Evolutionary conservation across 1,140 invertebrate genomes (phyloP), one percentile per base, ranked within the genome.

Genomic region (Paralvinella palmiformis): DNA sequence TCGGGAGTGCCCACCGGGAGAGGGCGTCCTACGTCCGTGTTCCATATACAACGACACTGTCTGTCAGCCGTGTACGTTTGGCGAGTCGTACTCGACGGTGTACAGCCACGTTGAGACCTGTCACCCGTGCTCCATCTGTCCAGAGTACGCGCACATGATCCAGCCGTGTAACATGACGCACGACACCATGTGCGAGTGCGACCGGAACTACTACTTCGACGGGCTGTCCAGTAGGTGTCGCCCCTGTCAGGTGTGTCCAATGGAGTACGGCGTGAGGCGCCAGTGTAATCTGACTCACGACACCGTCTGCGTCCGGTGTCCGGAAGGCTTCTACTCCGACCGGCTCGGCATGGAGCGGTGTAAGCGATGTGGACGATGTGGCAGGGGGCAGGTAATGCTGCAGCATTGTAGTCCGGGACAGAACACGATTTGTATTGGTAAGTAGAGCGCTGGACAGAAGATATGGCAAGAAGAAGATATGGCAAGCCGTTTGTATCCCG

Each of bases 341-440:
- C 50, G 59, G 4, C 35, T 62, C 50, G 63, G 68, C 45, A n/a
- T n/a, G n/a, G n/a, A n/a, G n/a, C n/a, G n/a, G n/a, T 64, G 68
- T 13, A 48, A 65, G 10, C 70, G 68, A 35, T 73, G 72, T 52
- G 24, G 48, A 27, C 10, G 24, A 22, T 52, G 48, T 52, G 48
- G 10, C 20, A 52, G 55, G 66, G 15, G 44, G 55, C 70, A 73
- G 64, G 62, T 68, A 41, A 56, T 67, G 56, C 29, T 73, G 22
- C 60, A 74, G 50, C 64, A 68, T 55, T 73, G 72, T 37, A 69
- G 70, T 24, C 62, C 59, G 27, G 69, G 70, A 45, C 72, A 73
- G 61, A 70, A 73, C 59, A 72, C 72, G 17, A 55, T 73, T 17
- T 73, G 72, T 62, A 57, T 69, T 32, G 72, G 72, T 73, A 58